Conservation (phyloP, 2,888 invertebrate genomes). For the Trissoscelio sp. region DNA sequence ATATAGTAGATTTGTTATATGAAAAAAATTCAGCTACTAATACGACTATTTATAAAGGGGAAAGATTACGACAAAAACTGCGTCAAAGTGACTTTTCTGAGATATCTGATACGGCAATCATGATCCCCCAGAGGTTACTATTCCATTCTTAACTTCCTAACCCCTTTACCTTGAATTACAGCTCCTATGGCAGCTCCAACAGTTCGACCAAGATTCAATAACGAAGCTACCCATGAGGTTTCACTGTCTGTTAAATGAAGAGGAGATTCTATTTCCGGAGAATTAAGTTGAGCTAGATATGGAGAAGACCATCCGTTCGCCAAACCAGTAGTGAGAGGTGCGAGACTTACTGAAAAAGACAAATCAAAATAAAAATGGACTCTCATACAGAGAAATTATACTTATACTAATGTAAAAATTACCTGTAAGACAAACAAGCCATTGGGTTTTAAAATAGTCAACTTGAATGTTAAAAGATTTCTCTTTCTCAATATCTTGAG, state of each 20-base stretch:
- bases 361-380: no score
- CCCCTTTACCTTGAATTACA: constrained; percentile 78
- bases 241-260: constrained; percentile 76
- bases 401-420: no score
- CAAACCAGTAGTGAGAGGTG: constrained; percentile 77
- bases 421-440: constrained; percentile 75
- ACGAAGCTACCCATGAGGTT: constrained; percentile 80
- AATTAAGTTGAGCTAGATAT: constrained; percentile 79
- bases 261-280: constrained; percentile 69
- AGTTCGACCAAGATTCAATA: constrained; percentile 79
- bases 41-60: no score
- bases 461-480: constrained; percentile 14
- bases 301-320: constrained; percentile 81
- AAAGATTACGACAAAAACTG: no score
- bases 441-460: constrained; percentile 74
- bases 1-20: no score
- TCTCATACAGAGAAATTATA: no score
- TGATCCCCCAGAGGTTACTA: no score
- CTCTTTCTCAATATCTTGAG: constrained; percentile 14
- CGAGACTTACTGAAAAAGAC: constrained; percentile 74
- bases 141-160: no score
- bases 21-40: no score
- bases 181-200: constrained; percentile 77
- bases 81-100: no score
- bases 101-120: no score